These are phyloP conservation scores for Watersipora subatra DNA, from an alignment of 1,140 invertebrate genomes.

Conservation along the genomic window DNA sequence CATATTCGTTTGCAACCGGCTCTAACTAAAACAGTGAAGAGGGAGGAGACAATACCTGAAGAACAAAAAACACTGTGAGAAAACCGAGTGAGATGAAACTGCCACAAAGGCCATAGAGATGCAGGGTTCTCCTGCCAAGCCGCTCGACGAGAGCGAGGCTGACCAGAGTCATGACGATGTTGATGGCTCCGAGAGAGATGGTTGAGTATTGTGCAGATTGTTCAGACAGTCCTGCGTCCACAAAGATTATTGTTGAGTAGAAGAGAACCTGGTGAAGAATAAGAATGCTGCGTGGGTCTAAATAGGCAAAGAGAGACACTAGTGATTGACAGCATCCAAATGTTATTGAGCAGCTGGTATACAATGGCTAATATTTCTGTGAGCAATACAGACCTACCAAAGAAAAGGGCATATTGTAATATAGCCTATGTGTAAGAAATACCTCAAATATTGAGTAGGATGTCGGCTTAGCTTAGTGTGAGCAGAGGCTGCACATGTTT, in stretches of 20 bases:
- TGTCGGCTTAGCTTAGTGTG: too few relatives aligned
- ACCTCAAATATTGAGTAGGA: too few relatives aligned
- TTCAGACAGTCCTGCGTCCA: conserved; percentile 48
- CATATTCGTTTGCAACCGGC: too few relatives aligned
- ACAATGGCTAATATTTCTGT: background rate
- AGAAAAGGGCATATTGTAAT: background rate
- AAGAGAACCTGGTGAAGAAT: conserved; percentile 66
- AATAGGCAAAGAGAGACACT: too few relatives aligned
- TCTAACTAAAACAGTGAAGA: too few relatives aligned
- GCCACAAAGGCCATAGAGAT: conserved; percentile 53
- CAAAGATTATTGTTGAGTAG: conserved; percentile 61
- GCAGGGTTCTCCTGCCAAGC: conserved; percentile 61
- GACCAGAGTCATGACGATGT: conserved; percentile 51
- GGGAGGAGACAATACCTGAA: too few relatives aligned
- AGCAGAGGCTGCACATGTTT: too few relatives aligned
- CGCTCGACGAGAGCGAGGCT: conserved; percentile 38
- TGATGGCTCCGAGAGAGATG: conserved; percentile 57
- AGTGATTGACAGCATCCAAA: background rate
- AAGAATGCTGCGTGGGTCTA: too few relatives aligned
- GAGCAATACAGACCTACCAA: background rate
- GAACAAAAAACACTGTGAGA: conserved; percentile 16
- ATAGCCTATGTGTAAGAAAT: too few relatives aligned
- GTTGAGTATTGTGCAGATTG: conserved; percentile 52
- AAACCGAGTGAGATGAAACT: conserved; percentile 44
- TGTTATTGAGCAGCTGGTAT: background rate